phyloP scores from a whole-genome alignment of 2,113 vertebrate genomes.

The Siniperca chuatsi region DNA sequence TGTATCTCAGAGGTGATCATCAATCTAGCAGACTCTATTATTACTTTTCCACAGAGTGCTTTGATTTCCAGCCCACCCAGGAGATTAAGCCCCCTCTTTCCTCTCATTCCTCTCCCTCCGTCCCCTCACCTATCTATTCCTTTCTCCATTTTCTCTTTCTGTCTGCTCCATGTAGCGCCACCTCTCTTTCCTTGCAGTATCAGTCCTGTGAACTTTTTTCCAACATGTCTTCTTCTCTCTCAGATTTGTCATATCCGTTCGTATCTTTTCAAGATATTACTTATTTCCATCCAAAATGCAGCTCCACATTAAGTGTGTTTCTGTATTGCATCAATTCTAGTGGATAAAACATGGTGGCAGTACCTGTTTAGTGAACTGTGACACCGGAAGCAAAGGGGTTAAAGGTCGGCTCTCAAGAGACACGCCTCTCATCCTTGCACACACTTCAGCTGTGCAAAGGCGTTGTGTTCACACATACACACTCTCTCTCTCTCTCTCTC shows the following conservation, averaged over 20 bases:
- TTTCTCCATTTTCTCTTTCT: not conserved
- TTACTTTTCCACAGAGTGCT: conserved; percentile 81
- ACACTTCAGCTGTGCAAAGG: conserved; percentile 50
- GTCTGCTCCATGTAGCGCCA: not conserved
- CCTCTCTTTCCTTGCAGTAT: conserved; percentile 1
- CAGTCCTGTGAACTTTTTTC: not conserved
- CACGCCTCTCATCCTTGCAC: conserved; percentile 69
- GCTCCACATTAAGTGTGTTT: not conserved
- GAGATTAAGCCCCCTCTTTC: conserved; percentile 65
- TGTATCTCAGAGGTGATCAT: conserved; percentile 79
- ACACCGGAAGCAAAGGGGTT: conserved; percentile 71
- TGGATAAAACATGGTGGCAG: conserved; percentile 25
- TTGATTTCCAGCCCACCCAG: conserved; percentile 86
- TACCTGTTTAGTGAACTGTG: conserved; percentile 63
- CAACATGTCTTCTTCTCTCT: not conserved
- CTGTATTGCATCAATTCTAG: conserved; percentile 1
- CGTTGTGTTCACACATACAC: not conserved
- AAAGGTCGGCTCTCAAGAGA: conserved; percentile 78
- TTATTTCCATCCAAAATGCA: not conserved
- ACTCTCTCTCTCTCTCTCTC: not conserved
- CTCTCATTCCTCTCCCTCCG: conserved; percentile 31
- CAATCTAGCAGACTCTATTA: conserved; percentile 83
- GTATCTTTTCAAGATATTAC: not conserved
- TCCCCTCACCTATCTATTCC: conserved; percentile 48
- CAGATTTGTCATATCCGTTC: not conserved